Evolutionary conservation across 2,113 vertebrate species (phyloP).

Genomic region (Ibidorhyncha struthersii): DNA sequence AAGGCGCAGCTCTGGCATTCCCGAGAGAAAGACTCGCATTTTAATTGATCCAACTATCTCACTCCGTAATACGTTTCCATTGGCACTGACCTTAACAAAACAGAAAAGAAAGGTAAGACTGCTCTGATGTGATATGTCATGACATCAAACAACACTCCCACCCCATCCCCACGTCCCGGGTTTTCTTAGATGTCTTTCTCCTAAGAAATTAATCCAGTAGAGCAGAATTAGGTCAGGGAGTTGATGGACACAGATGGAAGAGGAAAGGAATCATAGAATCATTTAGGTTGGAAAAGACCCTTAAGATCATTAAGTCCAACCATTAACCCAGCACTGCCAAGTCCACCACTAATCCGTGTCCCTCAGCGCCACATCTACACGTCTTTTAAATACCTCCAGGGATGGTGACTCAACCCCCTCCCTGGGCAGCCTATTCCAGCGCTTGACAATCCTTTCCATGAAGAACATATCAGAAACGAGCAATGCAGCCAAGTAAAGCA

Average conservation of each 20-base stretch:
- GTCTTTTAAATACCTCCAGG: not conserved
- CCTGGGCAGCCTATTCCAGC: not conserved
- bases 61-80: constrained; percentile 92
- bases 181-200: not conserved
- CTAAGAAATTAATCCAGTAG: not conserved
- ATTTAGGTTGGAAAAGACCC: not conserved
- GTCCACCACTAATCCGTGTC: not conserved
- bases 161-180: fast-evolving
- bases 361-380: not conserved
- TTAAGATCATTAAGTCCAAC: not conserved
- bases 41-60: constrained; percentile 99
- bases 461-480: not conserved
- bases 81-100: constrained; percentile 89
- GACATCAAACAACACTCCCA: not conserved
- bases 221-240: not conserved
- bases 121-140: fast-evolving
- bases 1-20: constrained; percentile 95
- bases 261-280: not conserved
- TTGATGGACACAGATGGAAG: fast-evolving
- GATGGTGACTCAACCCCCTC: not conserved
- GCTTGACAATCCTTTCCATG: not conserved
- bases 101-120: fast-evolving
- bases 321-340: not conserved
- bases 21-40: constrained; percentile 97
- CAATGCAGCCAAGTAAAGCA: not conserved